Conservation (phyloP, 2,888 invertebrate genomes). For the Amblyjoppa fuscipennis region DNA sequence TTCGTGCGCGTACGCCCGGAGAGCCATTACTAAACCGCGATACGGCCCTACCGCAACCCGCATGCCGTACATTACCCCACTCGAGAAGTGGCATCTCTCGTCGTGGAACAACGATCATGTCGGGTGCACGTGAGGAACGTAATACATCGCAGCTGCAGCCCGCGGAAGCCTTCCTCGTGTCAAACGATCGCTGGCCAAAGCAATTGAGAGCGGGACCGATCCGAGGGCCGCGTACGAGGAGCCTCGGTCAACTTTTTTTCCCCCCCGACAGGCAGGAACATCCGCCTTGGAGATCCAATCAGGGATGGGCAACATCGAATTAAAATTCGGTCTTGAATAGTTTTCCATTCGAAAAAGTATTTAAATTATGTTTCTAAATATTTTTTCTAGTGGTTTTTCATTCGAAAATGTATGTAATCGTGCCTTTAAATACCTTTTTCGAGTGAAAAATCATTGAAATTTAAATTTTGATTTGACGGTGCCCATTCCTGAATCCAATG, state of each 20-base stretch:
- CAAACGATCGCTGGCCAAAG: constrained; percentile 24
- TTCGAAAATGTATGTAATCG: too few relatives aligned
- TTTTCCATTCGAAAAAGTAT: too few relatives aligned
- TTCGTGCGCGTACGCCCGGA: constrained; percentile 28
- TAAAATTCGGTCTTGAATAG: too few relatives aligned
- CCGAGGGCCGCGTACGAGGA: neutral
- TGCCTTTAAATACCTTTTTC: too few relatives aligned
- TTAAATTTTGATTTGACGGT: too few relatives aligned
- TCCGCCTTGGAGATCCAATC: constrained; percentile 34
- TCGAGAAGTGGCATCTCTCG: constrained; percentile 38
- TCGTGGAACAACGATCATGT: constrained; percentile 5
- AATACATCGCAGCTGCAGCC: neutral
- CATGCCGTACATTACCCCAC: constrained; percentile 27
- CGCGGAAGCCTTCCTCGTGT: neutral
- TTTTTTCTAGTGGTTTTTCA: too few relatives aligned
- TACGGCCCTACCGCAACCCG: constrained; percentile 76
- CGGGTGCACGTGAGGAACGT: constrained; percentile 1
- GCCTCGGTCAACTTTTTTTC: constrained; percentile 52
- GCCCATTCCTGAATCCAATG: neutral
- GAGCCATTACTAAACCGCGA: constrained; percentile 70
- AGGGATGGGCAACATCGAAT: too few relatives aligned
- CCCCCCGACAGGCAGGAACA: neutral
- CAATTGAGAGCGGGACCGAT: constrained; percentile 45
- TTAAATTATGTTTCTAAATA: too few relatives aligned
- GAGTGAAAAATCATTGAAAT: too few relatives aligned